Percentiles rank a stretch among this genome's conserved stretches.
These are phyloP conservation scores for Actinostola sp. DNA, from an alignment of 92 coral and sea anemone species.

Conservation along the genomic window DNA sequence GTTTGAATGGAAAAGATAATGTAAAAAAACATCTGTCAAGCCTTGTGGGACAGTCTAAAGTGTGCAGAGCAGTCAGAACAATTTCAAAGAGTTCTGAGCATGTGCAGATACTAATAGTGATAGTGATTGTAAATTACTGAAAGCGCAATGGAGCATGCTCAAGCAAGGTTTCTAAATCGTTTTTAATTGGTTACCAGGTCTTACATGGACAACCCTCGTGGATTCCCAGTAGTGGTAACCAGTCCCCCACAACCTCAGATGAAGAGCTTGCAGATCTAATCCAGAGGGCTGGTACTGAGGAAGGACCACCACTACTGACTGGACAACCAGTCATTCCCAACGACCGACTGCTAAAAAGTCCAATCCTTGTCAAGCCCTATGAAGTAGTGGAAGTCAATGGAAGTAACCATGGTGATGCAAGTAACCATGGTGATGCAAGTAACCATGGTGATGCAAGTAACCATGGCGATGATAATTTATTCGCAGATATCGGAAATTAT, in stretches of 20 bases:
- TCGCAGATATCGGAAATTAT: too few species aligned
- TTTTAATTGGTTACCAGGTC: constrained; percentile 34
- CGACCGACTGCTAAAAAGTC: constrained; percentile 19
- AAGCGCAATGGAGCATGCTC: neutral
- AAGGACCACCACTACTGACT: constrained; percentile 36
- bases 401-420: neutral
- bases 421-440: too few species aligned
- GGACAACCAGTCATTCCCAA: constrained; percentile 42
- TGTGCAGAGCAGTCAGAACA: too few species aligned
- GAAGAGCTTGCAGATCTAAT: constrained; percentile 39
- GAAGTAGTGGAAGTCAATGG: neutral
- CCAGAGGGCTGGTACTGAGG: constrained; percentile 19
- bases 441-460: too few species aligned
- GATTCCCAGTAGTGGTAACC: constrained; percentile 69
- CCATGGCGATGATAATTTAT: too few species aligned
- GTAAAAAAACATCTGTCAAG: too few species aligned
- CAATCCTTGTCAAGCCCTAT: constrained; percentile 22
- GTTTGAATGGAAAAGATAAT: too few species aligned
- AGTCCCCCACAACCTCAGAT: constrained; percentile 66
- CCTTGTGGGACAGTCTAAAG: too few species aligned
- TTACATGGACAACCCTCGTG: constrained; percentile 84
- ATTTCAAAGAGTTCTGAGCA: too few species aligned
- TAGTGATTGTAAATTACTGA: too few species aligned
- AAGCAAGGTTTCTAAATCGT: neutral
- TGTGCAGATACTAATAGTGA: too few species aligned